These are phyloP conservation scores for Zapornia atra DNA, from an alignment of 2,113 vertebrate species.

Conservation along the genomic window DNA sequence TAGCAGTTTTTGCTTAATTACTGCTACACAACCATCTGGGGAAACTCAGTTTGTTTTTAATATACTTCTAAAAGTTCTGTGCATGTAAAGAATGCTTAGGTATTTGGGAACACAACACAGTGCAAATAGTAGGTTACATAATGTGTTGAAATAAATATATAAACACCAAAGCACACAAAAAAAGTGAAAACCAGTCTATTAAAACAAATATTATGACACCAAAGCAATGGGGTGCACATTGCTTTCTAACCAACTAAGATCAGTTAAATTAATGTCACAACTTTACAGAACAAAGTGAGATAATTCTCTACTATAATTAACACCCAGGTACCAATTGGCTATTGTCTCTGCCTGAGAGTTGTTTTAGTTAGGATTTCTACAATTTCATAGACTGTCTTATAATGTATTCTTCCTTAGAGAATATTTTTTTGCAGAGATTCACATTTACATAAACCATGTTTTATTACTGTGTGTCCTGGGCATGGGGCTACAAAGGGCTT, in stretches of 20 bases:
- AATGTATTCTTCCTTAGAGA: neutral
- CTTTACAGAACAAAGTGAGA: neutral
- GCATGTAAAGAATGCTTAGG: neutral
- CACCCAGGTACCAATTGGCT: rapidly evolving
- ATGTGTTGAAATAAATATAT: neutral
- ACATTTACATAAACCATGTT: neutral
- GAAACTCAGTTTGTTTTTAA: slow-evolving; percentile 27
- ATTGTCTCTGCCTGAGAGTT: neutral
- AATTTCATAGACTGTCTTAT: neutral
- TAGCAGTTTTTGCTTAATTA: slow-evolving; percentile 46
- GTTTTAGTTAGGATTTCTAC: neutral
- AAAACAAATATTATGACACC: neutral
- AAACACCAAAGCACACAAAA: neutral
- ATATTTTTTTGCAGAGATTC: neutral
- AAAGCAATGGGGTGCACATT: neutral
- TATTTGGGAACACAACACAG: neutral
- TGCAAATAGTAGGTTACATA: neutral
- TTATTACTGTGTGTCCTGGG: neutral
- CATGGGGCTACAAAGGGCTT: neutral
- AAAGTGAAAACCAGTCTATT: neutral
- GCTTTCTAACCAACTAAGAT: neutral
- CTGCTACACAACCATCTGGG: neutral
- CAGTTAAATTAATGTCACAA: neutral
- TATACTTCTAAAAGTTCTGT: neutral
- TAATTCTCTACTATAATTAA: neutral